Evolutionary conservation across 2,113 vertebrate species (phyloP).

Genomic region (Saccopteryx bilineata): DNA sequence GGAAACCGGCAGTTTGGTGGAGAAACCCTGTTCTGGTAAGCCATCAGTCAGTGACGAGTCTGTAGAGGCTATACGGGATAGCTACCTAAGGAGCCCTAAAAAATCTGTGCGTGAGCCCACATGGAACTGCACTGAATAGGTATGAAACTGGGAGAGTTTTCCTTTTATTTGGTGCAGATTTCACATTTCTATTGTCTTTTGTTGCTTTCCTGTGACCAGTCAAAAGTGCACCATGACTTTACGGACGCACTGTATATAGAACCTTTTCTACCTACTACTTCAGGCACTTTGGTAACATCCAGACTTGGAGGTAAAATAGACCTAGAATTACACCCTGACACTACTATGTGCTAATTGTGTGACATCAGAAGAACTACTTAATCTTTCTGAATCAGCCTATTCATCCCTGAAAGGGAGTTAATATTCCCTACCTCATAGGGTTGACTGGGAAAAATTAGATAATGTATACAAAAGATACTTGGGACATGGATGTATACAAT

Average conservation of each 20-base stretch:
- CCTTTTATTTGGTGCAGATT: no score
- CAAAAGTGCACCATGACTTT: no score
- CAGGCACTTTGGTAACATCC: background rate
- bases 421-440: background rate
- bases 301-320: background rate
- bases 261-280: background rate
- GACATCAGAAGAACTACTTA: conserved; percentile 1
- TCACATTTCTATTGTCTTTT: no score
- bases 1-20: no score
- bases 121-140: no score
- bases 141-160: no score
- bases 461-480: background rate
- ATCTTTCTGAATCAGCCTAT: background rate
- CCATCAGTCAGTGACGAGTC: no score
- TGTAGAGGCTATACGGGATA: no score
- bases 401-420: background rate
- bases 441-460: background rate
- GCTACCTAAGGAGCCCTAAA: no score
- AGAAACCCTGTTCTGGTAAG: no score
- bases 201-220: no score
- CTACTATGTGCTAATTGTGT: background rate
- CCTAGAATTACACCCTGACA: background rate
- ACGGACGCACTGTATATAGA: background rate
- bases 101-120: no score
- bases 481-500: background rate